A percentile compares a stretch with the other conserved stretches of the same genome.
These are phyloP conservation scores for Oreamnos americanus DNA, from an alignment of 2,113 vertebrate species.

Conservation along the genomic window DNA sequence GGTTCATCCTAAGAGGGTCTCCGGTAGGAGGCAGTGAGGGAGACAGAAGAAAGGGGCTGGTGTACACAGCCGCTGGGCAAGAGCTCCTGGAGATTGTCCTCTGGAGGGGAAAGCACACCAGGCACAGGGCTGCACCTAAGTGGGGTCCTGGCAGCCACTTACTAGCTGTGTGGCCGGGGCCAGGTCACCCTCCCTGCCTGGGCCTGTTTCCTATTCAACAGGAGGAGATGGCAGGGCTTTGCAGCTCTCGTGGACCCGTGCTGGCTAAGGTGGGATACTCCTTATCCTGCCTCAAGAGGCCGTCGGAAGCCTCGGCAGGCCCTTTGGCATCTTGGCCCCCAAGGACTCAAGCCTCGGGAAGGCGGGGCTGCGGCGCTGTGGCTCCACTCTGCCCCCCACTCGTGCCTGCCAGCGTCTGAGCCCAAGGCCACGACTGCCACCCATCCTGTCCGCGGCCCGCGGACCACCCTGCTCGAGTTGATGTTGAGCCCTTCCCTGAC, in stretches of 20 bases:
- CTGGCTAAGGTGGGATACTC: background rate
- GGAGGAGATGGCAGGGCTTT: background rate
- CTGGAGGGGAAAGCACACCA: no score
- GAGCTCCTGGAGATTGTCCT: background rate
- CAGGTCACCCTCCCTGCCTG: background rate
- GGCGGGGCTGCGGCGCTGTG: rapidly evolving
- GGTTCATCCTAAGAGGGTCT: background rate
- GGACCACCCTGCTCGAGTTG: background rate
- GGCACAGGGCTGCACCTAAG: background rate
- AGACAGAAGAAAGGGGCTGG: background rate
- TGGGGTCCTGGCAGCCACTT: background rate
- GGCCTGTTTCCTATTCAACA: background rate
- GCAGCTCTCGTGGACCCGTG: rapidly evolving
- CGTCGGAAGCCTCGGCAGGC: no score
- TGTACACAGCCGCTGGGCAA: background rate
- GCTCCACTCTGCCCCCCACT: background rate
- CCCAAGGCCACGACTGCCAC: background rate
- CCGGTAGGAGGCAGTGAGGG: background rate
- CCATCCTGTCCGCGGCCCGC: background rate
- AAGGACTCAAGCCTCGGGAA: background rate
- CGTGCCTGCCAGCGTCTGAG: background rate
- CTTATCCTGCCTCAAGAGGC: background rate
- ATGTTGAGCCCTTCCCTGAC: background rate
- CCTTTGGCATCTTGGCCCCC: no score
- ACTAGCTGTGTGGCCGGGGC: background rate